These are phyloP conservation scores for Troides aeacus DNA, from an alignment of 2,888 invertebrate genomes.

Conservation along the genomic window DNA sequence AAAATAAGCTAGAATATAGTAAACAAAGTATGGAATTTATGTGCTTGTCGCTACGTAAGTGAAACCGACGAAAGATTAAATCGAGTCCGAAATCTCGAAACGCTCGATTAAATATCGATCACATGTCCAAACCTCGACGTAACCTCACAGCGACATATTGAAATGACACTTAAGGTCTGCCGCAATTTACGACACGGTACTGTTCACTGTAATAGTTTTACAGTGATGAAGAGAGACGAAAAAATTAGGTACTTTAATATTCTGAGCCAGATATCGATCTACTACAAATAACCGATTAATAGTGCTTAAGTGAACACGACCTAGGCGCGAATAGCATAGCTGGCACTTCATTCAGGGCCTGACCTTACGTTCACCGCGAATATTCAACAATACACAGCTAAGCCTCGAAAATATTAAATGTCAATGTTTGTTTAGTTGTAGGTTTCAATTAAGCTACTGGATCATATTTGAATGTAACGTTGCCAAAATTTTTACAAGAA, in stretches of 20 bases:
- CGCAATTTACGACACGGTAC: not conserved
- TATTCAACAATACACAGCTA: conserved; percentile 29
- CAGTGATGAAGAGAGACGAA: conserved; percentile 5
- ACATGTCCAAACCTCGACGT: not conserved
- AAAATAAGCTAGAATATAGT: no score
- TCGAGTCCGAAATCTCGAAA: conserved; percentile 3
- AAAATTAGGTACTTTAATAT: not conserved
- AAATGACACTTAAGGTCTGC: conserved; percentile 14
- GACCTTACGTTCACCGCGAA: conserved; percentile 63
- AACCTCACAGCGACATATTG: not conserved
- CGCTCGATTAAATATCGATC: conserved; percentile 1
- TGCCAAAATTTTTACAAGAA: no score
- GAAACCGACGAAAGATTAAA: not conserved
- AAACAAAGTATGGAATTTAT: no score
- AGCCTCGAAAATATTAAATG: conserved; percentile 30
- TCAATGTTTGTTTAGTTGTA: conserved; percentile 20
- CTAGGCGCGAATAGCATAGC: conserved; percentile 46
- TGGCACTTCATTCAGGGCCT: conserved; percentile 45
- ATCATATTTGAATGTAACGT: not conserved
- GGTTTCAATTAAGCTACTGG: conserved; percentile 4
- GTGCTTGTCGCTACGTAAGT: not conserved
- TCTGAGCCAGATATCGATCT: not conserved
- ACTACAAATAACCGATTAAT: no score
- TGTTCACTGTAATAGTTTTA: not conserved
- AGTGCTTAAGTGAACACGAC: no score